Conservation (phyloP, 2,113 vertebrate species). For the Aegithalos caudatus region DNA sequence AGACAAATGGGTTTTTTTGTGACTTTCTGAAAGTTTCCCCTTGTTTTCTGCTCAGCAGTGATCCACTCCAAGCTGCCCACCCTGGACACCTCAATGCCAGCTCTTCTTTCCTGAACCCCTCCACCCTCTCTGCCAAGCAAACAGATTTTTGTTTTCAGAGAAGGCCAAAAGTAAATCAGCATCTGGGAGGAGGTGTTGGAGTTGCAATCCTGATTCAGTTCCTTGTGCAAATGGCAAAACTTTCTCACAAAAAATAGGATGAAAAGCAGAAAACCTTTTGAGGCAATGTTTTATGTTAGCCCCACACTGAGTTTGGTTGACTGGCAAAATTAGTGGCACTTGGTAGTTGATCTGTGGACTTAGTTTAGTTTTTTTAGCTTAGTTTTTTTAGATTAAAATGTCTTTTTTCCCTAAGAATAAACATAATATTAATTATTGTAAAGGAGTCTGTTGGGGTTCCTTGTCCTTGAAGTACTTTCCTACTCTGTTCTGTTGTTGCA, state of each 20-base stretch:
- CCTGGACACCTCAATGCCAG: not conserved
- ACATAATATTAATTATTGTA: not conserved
- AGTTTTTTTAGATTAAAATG: not conserved
- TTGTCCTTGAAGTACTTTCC: not conserved
- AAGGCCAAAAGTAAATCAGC: not conserved
- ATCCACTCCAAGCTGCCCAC: not conserved
- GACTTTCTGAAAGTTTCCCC: not conserved
- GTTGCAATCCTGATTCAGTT: not conserved
- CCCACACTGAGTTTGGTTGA: not conserved
- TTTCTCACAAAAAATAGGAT: not conserved
- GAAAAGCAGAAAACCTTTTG: not conserved
- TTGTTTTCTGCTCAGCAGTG: not conserved
- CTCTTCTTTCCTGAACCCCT: not conserved
- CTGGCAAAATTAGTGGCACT: not conserved
- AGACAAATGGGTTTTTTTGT: not conserved
- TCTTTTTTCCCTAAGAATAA: not conserved
- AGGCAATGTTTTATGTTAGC: not conserved
- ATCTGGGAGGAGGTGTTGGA: not conserved
- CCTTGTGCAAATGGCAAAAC: not conserved
- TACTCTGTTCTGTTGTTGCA: not conserved
- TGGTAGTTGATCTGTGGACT: not conserved
- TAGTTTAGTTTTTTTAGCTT: not conserved
- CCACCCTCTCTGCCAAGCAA: not conserved
- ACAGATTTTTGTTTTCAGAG: not conserved
- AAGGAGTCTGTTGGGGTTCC: not conserved